phyloP scores from a whole-genome alignment of 2,888 invertebrate genomes.

The Ormyrus thymus region DNA sequence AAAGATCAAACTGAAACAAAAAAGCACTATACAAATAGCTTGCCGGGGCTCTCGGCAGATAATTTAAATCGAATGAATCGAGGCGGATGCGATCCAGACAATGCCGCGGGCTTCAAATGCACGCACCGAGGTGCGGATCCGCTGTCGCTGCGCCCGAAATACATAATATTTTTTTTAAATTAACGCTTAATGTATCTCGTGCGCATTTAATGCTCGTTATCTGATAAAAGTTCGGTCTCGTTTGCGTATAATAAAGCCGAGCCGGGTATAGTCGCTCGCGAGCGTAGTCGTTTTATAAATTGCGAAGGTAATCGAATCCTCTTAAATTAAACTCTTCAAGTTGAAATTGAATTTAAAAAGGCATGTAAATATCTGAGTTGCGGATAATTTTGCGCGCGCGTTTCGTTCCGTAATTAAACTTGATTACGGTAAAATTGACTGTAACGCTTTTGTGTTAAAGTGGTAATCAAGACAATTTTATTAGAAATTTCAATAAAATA shows the following conservation, averaged over 20 bases:
- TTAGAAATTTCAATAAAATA: too few species aligned
- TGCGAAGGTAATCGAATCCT: not conserved
- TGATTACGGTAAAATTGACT: too few species aligned
- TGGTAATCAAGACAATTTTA: too few species aligned
- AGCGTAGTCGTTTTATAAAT: slow-evolving; percentile 10
- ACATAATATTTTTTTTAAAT: too few species aligned
- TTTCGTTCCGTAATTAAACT: not conserved
- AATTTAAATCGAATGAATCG: slow-evolving; percentile 65
- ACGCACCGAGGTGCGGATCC: slow-evolving; percentile 51
- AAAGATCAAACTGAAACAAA: slow-evolving; percentile 33
- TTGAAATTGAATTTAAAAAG: slow-evolving; percentile 7
- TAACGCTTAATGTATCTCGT: too few species aligned
- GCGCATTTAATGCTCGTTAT: too few species aligned
- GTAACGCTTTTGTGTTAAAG: too few species aligned
- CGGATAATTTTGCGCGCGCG: not conserved
- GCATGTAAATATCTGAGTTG: not conserved
- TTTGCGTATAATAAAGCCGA: too few species aligned
- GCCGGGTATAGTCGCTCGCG: too few species aligned
- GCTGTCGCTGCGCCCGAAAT: too few species aligned
- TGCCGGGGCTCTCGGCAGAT: slow-evolving; percentile 57
- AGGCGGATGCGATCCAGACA: slow-evolving; percentile 59
- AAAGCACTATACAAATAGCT: not conserved
- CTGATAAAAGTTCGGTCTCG: too few species aligned
- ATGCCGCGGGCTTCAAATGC: slow-evolving; percentile 59
- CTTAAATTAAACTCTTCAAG: slow-evolving; percentile 1